These are phyloP conservation scores for Apodemia hepburni DNA, from an alignment of 2,888 invertebrate genomes.

Conservation along the genomic window DNA sequence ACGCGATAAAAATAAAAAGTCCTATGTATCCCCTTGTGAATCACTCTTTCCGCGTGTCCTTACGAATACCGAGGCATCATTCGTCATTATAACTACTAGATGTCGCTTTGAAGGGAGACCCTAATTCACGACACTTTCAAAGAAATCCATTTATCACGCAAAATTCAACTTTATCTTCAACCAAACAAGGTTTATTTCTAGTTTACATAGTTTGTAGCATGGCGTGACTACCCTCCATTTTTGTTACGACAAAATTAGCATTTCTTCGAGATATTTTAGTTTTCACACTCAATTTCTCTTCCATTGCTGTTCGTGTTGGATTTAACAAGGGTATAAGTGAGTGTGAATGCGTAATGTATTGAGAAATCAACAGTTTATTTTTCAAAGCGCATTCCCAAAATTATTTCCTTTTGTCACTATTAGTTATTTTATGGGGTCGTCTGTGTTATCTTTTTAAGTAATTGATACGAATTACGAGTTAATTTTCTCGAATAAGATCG, in stretches of 20 bases:
- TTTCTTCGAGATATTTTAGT: constrained; percentile 41
- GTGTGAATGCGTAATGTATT: constrained; percentile 35
- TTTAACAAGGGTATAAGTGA: constrained; percentile 34
- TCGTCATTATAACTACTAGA: constrained; percentile 46
- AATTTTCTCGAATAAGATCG: constrained; percentile 39
- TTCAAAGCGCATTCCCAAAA: constrained; percentile 26
- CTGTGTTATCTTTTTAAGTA: constrained; percentile 54
- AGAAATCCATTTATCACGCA: constrained; percentile 8
- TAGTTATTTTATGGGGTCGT: constrained; percentile 46
- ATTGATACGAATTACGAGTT: constrained; percentile 54
- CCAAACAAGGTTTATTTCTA: constrained; percentile 25
- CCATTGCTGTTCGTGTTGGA: constrained; percentile 38
- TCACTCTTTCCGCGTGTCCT: constrained; percentile 33
- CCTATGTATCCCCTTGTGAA: constrained; percentile 29
- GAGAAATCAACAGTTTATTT: background rate
- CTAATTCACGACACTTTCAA: constrained; percentile 37
- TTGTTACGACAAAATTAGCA: constrained; percentile 38
- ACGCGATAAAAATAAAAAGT: constrained; percentile 33
- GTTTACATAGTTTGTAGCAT: constrained; percentile 19
- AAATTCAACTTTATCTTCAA: constrained; percentile 20
- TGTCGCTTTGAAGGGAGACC: constrained; percentile 41
- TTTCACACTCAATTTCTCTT: constrained; percentile 35
- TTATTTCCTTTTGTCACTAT: constrained; percentile 39
- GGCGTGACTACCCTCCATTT: constrained; percentile 41
- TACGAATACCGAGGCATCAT: constrained; percentile 34